phyloP scores from a whole-genome alignment of 2,113 vertebrate genomes.

The Aegithalos caudatus region DNA sequence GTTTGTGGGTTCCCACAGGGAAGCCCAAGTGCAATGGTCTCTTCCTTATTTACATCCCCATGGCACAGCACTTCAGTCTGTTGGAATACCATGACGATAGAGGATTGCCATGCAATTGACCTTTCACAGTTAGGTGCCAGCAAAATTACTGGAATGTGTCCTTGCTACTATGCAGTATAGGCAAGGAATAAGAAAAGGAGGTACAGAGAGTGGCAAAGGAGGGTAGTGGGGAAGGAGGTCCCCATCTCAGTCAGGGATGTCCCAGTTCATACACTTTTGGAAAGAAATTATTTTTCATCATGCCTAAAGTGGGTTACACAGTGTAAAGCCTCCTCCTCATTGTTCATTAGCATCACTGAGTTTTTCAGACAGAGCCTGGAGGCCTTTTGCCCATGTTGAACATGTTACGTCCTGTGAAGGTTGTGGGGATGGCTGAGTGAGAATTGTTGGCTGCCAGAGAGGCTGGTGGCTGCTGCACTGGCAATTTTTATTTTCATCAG shows the following conservation, averaged over 20 bases:
- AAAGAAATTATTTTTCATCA: background rate
- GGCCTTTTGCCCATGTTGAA: background rate
- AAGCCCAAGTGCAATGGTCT: background rate
- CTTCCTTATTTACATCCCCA: background rate
- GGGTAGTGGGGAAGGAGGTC: background rate
- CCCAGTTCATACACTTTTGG: background rate
- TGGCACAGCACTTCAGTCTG: background rate
- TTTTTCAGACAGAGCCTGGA: background rate
- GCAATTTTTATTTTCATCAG: background rate
- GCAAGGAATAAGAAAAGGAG: background rate
- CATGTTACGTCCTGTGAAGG: background rate
- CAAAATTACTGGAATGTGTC: background rate
- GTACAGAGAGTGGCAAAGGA: background rate
- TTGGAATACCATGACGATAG: background rate
- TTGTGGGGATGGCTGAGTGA: rapidly evolving
- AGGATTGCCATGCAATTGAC: background rate
- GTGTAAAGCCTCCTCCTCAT: background rate
- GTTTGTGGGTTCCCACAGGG: background rate
- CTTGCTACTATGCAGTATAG: background rate
- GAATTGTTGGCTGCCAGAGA: background rate
- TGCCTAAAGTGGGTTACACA: background rate
- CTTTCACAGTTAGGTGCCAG: background rate
- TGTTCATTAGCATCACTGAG: background rate
- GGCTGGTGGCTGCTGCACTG: background rate
- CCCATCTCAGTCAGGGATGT: background rate